Conservation (phyloP, 2,797 vertebrate species). For the Loriculus beryllinus region DNA sequence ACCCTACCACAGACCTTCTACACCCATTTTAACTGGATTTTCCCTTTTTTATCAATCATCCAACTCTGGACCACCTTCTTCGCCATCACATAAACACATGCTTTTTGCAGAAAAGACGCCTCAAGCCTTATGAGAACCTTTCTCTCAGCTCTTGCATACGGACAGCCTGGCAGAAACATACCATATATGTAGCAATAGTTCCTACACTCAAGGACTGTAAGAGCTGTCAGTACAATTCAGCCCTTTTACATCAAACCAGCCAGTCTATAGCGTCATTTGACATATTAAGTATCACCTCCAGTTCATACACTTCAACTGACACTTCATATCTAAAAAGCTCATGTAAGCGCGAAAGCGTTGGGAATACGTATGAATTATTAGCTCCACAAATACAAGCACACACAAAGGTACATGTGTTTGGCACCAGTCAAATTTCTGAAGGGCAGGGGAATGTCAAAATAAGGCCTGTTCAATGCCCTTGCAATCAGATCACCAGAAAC, state of each 20-base stretch:
- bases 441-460: background rate
- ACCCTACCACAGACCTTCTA: background rate
- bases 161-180: background rate
- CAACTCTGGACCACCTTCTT: background rate
- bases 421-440: background rate
- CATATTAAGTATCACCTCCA: background rate
- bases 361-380: background rate
- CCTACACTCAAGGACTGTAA: background rate
- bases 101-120: background rate
- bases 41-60: background rate
- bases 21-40: background rate
- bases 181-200: accelerated
- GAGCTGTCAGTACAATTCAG: background rate
- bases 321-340: background rate
- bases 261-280: background rate
- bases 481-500: background rate
- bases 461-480: background rate
- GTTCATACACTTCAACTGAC: background rate
- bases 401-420: background rate
- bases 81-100: background rate
- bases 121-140: background rate
- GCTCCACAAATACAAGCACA: background rate
- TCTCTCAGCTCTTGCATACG: background rate
- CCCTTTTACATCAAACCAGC: background rate
- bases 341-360: background rate